These are phyloP conservation scores for Zosterops pallidus DNA, from an alignment of 2,113 vertebrate species.

Conservation along the genomic window DNA sequence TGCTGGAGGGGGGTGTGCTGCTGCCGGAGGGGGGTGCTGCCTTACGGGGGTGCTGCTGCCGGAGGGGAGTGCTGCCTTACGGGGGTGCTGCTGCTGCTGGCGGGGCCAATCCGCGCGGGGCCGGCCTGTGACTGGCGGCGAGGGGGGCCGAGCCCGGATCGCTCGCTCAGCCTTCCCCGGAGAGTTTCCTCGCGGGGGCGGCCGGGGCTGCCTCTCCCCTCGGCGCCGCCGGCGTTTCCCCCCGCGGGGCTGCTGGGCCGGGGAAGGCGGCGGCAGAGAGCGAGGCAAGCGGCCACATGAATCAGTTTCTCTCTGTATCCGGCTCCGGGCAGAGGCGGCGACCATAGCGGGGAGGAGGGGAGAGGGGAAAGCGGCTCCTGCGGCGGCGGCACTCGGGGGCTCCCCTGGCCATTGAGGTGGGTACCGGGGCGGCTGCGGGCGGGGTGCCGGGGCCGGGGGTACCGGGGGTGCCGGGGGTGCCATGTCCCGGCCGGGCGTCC, in stretches of 20 bases:
- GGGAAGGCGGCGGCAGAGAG: background rate
- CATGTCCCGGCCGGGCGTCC: background rate
- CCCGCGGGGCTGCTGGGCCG: background rate
- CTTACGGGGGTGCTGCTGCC: too few relatives aligned
- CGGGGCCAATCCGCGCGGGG: conserved; percentile 3
- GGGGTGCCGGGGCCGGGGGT: background rate
- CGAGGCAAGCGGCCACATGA: conserved; percentile 1
- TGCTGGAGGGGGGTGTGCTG: too few relatives aligned
- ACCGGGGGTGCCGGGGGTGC: background rate
- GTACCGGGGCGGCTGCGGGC: background rate
- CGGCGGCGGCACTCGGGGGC: background rate
- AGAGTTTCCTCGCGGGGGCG: conserved; percentile 2
- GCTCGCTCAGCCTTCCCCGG: background rate
- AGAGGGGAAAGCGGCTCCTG: background rate
- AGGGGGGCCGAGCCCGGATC: background rate
- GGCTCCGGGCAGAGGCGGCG: conserved; percentile 55
- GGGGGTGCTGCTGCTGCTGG: background rate
- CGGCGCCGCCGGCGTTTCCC: background rate
- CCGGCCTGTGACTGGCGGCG: conserved; percentile 13
- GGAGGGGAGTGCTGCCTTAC: too few relatives aligned
- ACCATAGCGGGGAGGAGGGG: conserved; percentile 30
- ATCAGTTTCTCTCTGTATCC: conserved; percentile 45
- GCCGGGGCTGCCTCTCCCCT: background rate
- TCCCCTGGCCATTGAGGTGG: background rate
- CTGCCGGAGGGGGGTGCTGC: too few relatives aligned